Evolutionary conservation across 2,888 invertebrate species (phyloP).

Genomic region (Sylvicola cinctus): DNA sequence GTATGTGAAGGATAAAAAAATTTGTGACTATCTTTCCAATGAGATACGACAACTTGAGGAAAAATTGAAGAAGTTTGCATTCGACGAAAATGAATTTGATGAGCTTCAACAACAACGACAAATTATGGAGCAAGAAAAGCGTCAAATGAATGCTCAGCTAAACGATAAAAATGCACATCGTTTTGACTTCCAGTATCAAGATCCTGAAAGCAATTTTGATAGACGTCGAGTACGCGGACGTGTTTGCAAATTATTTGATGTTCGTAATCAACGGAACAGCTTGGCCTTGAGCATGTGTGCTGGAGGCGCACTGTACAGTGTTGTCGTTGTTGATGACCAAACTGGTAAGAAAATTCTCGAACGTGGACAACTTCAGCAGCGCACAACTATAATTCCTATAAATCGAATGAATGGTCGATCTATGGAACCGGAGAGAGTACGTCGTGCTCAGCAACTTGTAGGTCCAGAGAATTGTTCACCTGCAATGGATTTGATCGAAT

Average conservation of each 20-base stretch:
- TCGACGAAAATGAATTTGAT: conserved; percentile 37
- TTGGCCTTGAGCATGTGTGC: conserved; percentile 72
- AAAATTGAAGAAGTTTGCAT: conserved; percentile 31
- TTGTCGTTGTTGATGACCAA: conserved; percentile 71
- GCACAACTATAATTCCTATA: conserved; percentile 78
- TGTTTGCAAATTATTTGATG: conserved; percentile 55
- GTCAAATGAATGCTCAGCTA: conserved; percentile 23
- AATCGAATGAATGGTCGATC: conserved; percentile 56
- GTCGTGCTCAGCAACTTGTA: conserved; percentile 48
- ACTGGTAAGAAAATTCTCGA: conserved; percentile 71
- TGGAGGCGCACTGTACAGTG: conserved; percentile 72
- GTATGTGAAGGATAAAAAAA: conserved; percentile 39
- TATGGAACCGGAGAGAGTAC: conserved; percentile 37
- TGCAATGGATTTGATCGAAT: conserved; percentile 61
- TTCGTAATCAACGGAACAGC: conserved; percentile 45
- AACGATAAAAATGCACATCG: conserved; percentile 18
- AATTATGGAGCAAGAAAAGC: conserved; percentile 31
- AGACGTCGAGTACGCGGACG: conserved; percentile 47
- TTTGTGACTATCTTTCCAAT: conserved; percentile 32
- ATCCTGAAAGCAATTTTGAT: conserved; percentile 59
- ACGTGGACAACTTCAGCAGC: conserved; percentile 52
- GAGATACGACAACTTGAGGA: conserved; percentile 31
- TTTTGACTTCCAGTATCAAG: conserved; percentile 44
- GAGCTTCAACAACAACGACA: conserved; percentile 30
- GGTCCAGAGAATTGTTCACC: conserved; percentile 64